phyloP scores from a whole-genome alignment of 2,888 invertebrate species.

The Nebria salina region DNA sequence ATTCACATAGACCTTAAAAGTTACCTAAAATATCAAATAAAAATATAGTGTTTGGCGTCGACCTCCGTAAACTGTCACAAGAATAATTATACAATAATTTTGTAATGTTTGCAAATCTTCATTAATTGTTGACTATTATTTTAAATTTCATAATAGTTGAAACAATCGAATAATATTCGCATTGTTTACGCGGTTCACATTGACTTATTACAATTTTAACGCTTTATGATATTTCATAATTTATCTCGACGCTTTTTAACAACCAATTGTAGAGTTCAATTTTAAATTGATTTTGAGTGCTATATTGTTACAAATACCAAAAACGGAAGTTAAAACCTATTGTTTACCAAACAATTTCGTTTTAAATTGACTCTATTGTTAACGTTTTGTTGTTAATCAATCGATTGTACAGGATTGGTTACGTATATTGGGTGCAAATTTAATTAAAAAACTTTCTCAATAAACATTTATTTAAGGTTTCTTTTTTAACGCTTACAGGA shows the following conservation, averaged over 20 bases:
- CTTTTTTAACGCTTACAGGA: slow-evolving; percentile 31
- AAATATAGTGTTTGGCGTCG: not conserved
- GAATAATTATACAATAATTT: not conserved
- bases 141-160: not conserved
- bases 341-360: not conserved
- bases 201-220: not conserved
- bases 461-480: slow-evolving; percentile 21
- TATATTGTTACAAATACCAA: too few species aligned
- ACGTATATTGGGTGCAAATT: not conserved
- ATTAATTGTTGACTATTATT: not conserved
- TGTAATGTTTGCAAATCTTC: not conserved
- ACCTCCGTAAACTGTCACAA: not conserved
- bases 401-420: not conserved
- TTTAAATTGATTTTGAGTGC: too few species aligned
- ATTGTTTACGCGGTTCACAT: not conserved
- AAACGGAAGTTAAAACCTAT: too few species aligned
- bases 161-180: not conserved
- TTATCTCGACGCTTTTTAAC: too few species aligned
- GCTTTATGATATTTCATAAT: not conserved
- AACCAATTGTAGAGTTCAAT: too few species aligned
- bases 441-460: not conserved
- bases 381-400: not conserved
- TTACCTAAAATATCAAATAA: not conserved
- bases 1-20: too few species aligned
- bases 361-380: not conserved